Evolutionary conservation across 2,888 invertebrate genomes (phyloP).

Genomic region (Cheilosia urbana): DNA sequence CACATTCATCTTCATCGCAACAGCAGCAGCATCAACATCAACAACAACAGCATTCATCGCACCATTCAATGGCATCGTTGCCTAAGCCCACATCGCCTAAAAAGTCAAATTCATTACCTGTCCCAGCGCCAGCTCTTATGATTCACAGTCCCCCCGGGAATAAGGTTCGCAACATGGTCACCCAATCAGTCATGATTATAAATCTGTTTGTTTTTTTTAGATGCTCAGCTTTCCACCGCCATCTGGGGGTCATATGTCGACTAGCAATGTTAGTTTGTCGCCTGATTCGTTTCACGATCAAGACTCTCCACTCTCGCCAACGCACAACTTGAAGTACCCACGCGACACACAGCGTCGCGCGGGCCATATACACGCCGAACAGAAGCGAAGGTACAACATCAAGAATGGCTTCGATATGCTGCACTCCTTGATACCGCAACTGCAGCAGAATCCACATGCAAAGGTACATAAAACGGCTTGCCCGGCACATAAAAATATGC

Average conservation of each 20-base stretch:
- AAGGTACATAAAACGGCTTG: constrained; percentile 86
- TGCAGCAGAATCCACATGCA: constrained; percentile 94
- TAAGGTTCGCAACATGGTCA: constrained; percentile 74
- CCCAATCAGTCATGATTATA: not conserved
- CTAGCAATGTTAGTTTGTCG: constrained; percentile 79
- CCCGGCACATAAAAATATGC: not conserved
- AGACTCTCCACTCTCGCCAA: constrained; percentile 87
- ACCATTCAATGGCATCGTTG: constrained; percentile 40
- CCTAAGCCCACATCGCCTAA: constrained; percentile 80
- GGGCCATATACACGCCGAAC: constrained; percentile 97
- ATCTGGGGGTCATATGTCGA: constrained; percentile 69
- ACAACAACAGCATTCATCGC: constrained; percentile 76
- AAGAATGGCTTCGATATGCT: constrained; percentile 98
- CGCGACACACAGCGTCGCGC: constrained; percentile 89
- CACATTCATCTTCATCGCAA: constrained; percentile 63
- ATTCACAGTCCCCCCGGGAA: constrained; percentile 80
- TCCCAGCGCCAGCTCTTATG: constrained; percentile 78
- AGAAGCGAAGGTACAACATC: constrained; percentile 97
- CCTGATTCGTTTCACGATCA: constrained; percentile 83
- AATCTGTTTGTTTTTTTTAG: constrained; percentile 55
- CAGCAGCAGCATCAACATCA: constrained; percentile 77
- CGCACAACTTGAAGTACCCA: constrained; percentile 83
- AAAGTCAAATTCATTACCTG: constrained; percentile 82
- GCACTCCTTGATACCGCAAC: constrained; percentile 95
- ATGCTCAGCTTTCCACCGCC: constrained; percentile 80